Percentiles rank a stretch among this genome's conserved stretches.
Conservation (phyloP, 2,888 invertebrate genomes). For the Ichneumoninae sp. region DNA sequence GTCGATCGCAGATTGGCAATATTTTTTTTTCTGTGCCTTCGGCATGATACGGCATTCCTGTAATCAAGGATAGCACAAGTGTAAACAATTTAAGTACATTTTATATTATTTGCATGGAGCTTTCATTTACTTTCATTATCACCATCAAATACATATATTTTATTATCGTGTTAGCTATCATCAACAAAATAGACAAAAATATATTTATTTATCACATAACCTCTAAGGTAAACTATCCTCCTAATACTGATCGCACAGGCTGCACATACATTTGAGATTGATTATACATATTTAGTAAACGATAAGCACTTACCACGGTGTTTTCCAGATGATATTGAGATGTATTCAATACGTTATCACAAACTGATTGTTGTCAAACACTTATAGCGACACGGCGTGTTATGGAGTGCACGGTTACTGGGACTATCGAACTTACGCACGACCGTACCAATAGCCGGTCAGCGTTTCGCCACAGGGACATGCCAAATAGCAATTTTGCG, state of each 20-base stretch:
- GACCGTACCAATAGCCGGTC: neutral
- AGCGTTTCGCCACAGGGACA: neutral
- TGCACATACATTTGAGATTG: neutral
- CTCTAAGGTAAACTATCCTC: neutral
- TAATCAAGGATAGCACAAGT: neutral
- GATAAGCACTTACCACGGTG: no score
- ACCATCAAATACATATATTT: neutral
- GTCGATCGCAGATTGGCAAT: neutral
- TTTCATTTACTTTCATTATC: neutral
- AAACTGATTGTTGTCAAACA: neutral
- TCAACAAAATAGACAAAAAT: neutral
- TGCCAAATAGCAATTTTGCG: no score
- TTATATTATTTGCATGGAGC: neutral
- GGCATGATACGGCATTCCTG: conserved; percentile 5
- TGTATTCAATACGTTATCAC: neutral
- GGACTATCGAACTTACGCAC: neutral
- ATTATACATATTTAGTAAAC: neutral
- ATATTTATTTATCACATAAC: neutral
- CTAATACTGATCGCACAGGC: neutral
- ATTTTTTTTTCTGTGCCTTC: neutral
- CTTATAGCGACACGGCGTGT: neutral
- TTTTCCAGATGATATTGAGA: neutral
- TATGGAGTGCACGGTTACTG: neutral
- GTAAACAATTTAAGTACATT: neutral
- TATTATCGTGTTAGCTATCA: neutral